Evolutionary conservation across 2,888 invertebrate species (phyloP).

Genomic region (Drosophila barbarae): DNA sequence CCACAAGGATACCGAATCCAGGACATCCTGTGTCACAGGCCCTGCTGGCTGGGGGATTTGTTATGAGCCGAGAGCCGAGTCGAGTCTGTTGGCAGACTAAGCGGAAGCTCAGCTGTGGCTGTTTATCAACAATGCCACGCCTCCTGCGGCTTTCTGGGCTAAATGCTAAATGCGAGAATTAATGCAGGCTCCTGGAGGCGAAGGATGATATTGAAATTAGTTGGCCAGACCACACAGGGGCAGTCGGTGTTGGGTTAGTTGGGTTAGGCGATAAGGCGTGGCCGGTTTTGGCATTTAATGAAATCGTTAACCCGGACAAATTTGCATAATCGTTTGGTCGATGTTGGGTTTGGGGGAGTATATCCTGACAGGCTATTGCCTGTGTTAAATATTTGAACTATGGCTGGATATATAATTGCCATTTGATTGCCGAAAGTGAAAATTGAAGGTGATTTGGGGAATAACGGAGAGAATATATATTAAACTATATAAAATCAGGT

Average conservation of each 20-base stretch:
- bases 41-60: constrained; percentile 41
- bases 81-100: constrained; percentile 30
- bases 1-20: constrained; percentile 5
- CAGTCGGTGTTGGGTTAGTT: constrained; percentile 5
- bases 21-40: constrained; percentile 33
- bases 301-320: constrained; percentile 46
- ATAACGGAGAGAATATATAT: too few relatives aligned
- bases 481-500: not conserved
- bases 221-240: constrained; percentile 25
- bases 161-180: constrained; percentile 64
- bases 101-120: constrained; percentile 40
- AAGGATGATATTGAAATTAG: constrained; percentile 67
- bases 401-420: constrained; percentile 49
- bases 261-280: constrained; percentile 50
- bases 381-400: constrained; percentile 55
- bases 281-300: constrained; percentile 41
- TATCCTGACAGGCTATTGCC: constrained; percentile 17
- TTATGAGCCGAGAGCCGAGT: constrained; percentile 44
- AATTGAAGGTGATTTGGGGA: constrained; percentile 4
- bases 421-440: constrained; percentile 29
- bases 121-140: constrained; percentile 57
- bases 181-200: constrained; percentile 48
- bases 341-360: not conserved
- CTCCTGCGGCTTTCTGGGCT: constrained; percentile 39
- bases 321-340: constrained; percentile 62